Percentiles rank a stretch among this genome's conserved stretches.
phyloP scores from a whole-genome alignment of 2,113 vertebrate species.

The Cricetomys ansorgei region DNA sequence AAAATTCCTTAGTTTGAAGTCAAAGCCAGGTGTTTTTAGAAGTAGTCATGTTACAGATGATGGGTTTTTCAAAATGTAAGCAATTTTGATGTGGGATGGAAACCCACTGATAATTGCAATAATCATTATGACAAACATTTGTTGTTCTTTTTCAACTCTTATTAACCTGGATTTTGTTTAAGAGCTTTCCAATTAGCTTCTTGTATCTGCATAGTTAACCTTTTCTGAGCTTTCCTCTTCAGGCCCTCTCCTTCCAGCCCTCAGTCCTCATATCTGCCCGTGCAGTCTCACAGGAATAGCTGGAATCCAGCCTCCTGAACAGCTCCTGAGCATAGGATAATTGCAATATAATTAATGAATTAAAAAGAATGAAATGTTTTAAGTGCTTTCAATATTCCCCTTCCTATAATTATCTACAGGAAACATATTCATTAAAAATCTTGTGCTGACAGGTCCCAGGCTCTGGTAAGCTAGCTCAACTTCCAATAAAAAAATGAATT shows the following conservation, averaged over 20 bases:
- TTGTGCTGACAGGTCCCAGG: constrained; percentile 74
- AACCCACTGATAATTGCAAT: constrained; percentile 43
- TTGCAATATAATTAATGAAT: constrained; percentile 92
- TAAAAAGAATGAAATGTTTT: constrained; percentile 90
- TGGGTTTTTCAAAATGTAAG: constrained; percentile 11
- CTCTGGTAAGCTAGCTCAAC: constrained; percentile 71
- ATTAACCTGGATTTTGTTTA: constrained; percentile 67
- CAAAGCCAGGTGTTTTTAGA: neutral
- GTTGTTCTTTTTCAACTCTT: constrained; percentile 62
- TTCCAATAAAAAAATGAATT: constrained; percentile 68
- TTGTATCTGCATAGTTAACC: constrained; percentile 49
- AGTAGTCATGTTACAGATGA: neutral
- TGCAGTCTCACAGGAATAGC: constrained; percentile 81
- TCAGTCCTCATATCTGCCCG: constrained; percentile 57
- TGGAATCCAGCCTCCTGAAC: constrained; percentile 84
- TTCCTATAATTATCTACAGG: constrained; percentile 89
- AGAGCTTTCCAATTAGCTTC: constrained; percentile 76
- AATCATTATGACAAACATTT: constrained; percentile 43
- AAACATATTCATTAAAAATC: constrained; percentile 87
- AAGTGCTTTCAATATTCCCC: constrained; percentile 89
- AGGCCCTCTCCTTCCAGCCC: constrained; percentile 30
- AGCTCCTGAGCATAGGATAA: constrained; percentile 86
- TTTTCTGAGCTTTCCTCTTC: constrained; percentile 59
- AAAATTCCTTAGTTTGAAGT: neutral
- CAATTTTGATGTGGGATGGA: constrained; percentile 29